These are phyloP conservation scores for Hydrolagus affinis DNA, from an alignment of 2,113 vertebrate genomes.

Conservation along the genomic window DNA sequence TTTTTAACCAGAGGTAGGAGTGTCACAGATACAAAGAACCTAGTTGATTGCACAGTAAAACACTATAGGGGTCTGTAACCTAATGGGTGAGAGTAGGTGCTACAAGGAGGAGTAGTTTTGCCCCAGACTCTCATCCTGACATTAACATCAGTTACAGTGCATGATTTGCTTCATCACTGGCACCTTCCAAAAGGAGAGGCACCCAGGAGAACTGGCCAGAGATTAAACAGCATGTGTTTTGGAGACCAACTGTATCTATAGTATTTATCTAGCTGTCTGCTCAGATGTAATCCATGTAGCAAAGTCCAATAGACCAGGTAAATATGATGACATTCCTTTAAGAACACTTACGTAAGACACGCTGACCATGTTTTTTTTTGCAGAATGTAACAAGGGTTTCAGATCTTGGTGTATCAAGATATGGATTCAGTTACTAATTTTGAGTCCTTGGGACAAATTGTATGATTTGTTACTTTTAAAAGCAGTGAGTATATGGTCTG, in stretches of 20 bases:
- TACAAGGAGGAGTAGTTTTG: too few species aligned
- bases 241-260: too few species aligned
- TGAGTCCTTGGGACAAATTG: background rate
- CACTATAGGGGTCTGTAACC: too few species aligned
- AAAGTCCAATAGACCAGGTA: background rate
- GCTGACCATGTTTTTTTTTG: too few species aligned
- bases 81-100: too few species aligned
- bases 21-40: too few species aligned
- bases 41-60: too few species aligned
- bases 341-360: too few species aligned
- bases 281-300: background rate
- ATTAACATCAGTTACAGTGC: background rate
- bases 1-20: background rate
- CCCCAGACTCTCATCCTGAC: background rate
- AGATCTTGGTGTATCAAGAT: background rate
- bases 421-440: too few species aligned
- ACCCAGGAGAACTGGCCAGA: background rate
- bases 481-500: background rate
- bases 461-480: background rate
- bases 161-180: background rate
- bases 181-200: background rate
- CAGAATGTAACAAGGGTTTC: background rate
- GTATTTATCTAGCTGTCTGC: background rate
- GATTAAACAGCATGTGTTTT: background rate
- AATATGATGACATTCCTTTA: background rate